These are phyloP conservation scores for Rhaphigaster nebulosa DNA, from an alignment of 2,888 invertebrate genomes.

Conservation along the genomic window DNA sequence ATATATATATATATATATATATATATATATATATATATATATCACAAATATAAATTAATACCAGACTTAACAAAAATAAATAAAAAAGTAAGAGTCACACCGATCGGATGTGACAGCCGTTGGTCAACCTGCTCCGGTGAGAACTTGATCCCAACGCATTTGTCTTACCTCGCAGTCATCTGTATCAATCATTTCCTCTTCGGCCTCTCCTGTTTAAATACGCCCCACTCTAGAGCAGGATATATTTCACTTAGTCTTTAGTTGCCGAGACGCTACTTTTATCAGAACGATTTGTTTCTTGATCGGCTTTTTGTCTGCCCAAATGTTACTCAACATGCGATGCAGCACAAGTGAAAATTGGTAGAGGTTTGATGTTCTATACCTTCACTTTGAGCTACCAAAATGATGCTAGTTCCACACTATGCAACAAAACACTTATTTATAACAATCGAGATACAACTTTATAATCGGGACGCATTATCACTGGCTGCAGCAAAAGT, in stretches of 20 bases:
- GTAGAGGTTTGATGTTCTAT: not conserved
- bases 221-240: not conserved
- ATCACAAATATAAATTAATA: too few relatives aligned
- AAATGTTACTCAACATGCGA: not conserved
- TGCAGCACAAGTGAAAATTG: not conserved
- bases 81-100: too few relatives aligned
- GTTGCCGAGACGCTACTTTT: not conserved
- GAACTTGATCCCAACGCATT: conserved; percentile 17
- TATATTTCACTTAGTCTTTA: conserved; percentile 24
- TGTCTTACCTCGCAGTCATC: not conserved
- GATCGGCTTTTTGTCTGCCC: not conserved
- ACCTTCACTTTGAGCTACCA: not conserved
- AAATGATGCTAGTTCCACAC: too few relatives aligned
- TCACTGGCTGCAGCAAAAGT: too few relatives aligned
- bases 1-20: too few relatives aligned
- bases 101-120: not conserved
- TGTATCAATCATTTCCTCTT: conserved; percentile 38
- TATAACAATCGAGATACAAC: too few relatives aligned
- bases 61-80: too few relatives aligned
- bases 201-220: conserved; percentile 14
- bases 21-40: too few relatives aligned
- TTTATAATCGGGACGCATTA: too few relatives aligned
- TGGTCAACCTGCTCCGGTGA: conserved; percentile 9
- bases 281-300: not conserved
- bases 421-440: too few relatives aligned